Base-by-base conservation (phyloP, 2,888 invertebrate species). In the Buathra laborator region DNA sequence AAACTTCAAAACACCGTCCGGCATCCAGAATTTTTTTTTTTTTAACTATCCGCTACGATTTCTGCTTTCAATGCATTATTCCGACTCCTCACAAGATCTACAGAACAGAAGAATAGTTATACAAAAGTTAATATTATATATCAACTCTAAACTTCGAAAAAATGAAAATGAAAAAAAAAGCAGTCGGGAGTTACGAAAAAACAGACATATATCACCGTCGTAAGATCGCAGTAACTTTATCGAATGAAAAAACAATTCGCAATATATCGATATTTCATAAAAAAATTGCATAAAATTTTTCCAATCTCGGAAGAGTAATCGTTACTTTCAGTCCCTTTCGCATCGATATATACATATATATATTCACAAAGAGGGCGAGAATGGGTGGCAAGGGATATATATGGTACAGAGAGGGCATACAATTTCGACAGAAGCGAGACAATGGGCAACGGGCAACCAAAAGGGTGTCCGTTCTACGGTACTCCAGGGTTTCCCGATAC, bases 221-320 rank as follows among this genome's bases (percentile, higher is more conserved):
- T 24, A 24, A 37, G 37, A 37, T 7, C 9, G 7, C 7, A 7
- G 37, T 37, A 48, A 48, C 14, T 14, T 48, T 48, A 48, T 37
- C 37, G 37, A 7, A 48, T 48, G 10, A 12, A 48, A 48, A 48
- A 12, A 48, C 48, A 2, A 56, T n/a, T 56, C 5, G 12, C 48
- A 2, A 56, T n/a, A 16, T 16, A 19, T 19, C 56, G 56, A 2
- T n/a, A 46, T 72, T 79, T 75, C 37, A 75, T 74, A 32, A 83
- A 46, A 83, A 46, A 16, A 64, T 32, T 48, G 74, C 44, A 72
- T 56, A 43, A 32, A 44, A 62, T 46, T 53, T 71, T 59, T 83
- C 89, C 90, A 90, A 91, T 92, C 91, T 91, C 89, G 89, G 90
- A 87, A 88, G 90, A 92, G 90, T 90, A 91, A 92, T 92, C 90